Percentiles rank a stretch among this genome's conserved stretches.
phyloP scores from a whole-genome alignment of 2,113 vertebrate genomes.

The Thamnophis sirtalis region DNA sequence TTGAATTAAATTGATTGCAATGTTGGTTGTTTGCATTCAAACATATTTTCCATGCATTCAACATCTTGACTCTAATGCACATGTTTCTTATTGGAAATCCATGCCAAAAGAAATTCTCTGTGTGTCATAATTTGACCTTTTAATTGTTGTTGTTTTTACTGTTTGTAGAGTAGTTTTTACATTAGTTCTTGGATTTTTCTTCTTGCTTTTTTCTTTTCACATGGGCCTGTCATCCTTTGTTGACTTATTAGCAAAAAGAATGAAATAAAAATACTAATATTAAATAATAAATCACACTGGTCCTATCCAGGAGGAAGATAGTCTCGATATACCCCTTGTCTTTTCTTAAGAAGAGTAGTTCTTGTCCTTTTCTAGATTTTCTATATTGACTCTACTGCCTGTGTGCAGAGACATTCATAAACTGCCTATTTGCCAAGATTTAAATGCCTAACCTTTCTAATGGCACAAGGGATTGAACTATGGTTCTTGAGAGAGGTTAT shows the following conservation, averaged over 20 bases:
- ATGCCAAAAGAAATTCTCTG: fast-evolving
- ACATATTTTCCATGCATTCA: neutral
- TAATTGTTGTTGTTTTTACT: neutral
- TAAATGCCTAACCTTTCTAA: slow-evolving; percentile 62
- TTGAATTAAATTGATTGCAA: neutral
- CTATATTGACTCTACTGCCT: neutral
- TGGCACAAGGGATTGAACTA: slow-evolving; percentile 48
- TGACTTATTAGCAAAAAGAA: neutral
- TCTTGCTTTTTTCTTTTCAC: neutral
- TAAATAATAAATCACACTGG: neutral
- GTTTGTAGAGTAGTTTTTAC: neutral
- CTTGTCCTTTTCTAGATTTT: slow-evolving; percentile 2
- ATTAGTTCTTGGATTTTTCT: neutral
- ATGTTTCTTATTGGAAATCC: neutral
- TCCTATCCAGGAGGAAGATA: neutral
- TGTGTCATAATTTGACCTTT: neutral
- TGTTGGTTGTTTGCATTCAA: neutral
- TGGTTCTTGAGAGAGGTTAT: slow-evolving; percentile 52
- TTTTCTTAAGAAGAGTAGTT: neutral
- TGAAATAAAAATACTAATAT: neutral
- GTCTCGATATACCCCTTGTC: fast-evolving
- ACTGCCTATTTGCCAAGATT: slow-evolving; percentile 52
- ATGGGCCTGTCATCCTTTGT: neutral
- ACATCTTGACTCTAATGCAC: neutral
- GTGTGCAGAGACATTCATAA: slow-evolving; percentile 39